Evolutionary conservation across 2,888 invertebrate genomes (phyloP), one percentile per base, ranked within the genome.

Genomic region (Tetramorium bicarinatum): DNA sequence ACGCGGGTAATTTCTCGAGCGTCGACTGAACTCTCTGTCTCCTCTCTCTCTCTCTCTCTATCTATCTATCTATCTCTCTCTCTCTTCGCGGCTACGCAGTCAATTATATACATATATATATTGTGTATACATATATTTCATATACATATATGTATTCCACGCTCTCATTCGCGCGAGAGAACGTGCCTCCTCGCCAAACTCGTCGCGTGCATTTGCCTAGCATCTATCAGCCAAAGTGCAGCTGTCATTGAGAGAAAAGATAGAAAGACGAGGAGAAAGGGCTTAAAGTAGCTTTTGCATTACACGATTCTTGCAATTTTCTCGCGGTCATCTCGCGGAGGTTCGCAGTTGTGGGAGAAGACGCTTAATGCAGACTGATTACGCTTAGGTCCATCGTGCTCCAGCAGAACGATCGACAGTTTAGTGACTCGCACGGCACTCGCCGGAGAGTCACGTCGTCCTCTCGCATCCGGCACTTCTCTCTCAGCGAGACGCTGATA

Each of bases 1-100:
- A 85, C 88, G 82, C 88, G 87, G 82, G 81, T 84, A 81, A 86
- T 83, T 83, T 88, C 56, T 79, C 83, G 82, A 82, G 84, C 85
- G 62, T 79, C 82, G 83, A 81, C 77, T 83, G 72, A 66, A 64
- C 71, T 75, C 74, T 74, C 62, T 15, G 18, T 64, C 56, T 54
- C 34, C 38, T 69, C 83, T 41, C 38, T 49, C 47, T 54, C 15
- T 71, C 71, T 56, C 47, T 77, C 54, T 62, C 34, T 44, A n/a
- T 21, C 15, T 75, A 29, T 29, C 29, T 34, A 34, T 34, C 29
- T 29, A 2, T 29, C 29, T 34, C 3, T 66, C 34, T 67, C 56
- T 56, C 66, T 66, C 29, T 34, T 38, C 34, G 38, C 11, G 25
- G 13, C 56, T 82, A 59, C 79, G 59, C 79, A 59, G 47, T 72